Evolutionary conservation across 2,113 vertebrate genomes (phyloP), one percentile per base, ranked within the genome.

Genomic region (Propithecus coquereli): DNA sequence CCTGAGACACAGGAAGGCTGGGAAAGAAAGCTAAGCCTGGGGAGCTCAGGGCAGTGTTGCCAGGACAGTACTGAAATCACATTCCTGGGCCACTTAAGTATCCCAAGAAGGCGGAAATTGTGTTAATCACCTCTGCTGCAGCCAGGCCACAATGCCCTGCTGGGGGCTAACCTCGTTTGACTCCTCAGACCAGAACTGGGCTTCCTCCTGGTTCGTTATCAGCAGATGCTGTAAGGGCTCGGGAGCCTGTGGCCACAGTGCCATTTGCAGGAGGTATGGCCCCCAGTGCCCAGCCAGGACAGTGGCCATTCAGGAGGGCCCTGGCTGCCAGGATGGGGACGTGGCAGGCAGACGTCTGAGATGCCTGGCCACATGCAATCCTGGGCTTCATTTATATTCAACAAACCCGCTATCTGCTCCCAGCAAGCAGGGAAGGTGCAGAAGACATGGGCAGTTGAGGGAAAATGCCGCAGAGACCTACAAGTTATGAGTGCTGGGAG

Each of bases 61-160:
- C 70, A 90, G 52, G 82, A 92, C 84, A 92, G 84, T 54, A 79
- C 43, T 94, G 63, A 92, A 93, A 77, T 47, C 14, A 0, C 91
- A 91, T 97, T 96, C 95, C 89, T 66, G 73, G 50, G 83, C 79
- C 77, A 32, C 89, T 94, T 84, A 89, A 92, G 68, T 92, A 77
- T 50, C 85, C 85, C 0, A 0, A 57, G 91, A 88, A 94, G 94
- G 91, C n/a, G 9, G 90, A 81, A 65, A 66, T 43, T 65, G 34
- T 63, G 8, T 81, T 94, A 54, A 76, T 50, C 20, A 3, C n/a
- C 71, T 90, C 54, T 71, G 85, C 81, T 13, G 63, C 17, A 14
- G 85, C 57, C 91, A 40, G 71, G 88, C 93, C 91, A 68, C 27
- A 0, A 32, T 47, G 82, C 77, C 85, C 95, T 94, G 59, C 22